Base-by-base conservation (phyloP, 2,888 invertebrate species). In the Eupsilia transversa region DNA sequence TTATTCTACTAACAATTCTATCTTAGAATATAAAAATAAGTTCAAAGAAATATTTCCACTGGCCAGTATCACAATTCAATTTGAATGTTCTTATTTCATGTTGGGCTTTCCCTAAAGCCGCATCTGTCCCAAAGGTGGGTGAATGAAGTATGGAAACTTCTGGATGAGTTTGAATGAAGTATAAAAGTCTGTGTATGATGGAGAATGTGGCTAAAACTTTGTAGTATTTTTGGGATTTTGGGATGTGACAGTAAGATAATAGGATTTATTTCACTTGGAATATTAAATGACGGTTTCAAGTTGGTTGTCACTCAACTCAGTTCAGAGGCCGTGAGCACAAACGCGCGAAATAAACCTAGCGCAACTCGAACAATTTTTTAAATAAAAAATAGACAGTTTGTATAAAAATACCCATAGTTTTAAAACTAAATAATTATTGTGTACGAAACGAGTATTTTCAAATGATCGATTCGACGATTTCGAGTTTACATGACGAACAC, bases 21-120 rank as follows among this genome's bases (percentile, higher is more conserved):
- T 5, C 33, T 12, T 20, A 38, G 10, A 20, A 59, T 3, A 33
- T 12, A 52, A 60, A 52, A 60, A n/a, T 14, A 61, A 46, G 2
- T 33, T 83, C 80, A 86, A 82, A 88, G 77, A 85, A 80, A 84
- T 82, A 82, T 86, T 86, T 83, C 72, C 59, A 68, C 60, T 41
- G 72, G 59, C 80, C 30, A 63, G 79, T 86, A 87, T 86, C 83
- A 84, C 78, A 76, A 88, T 87, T 90, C 87, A 89, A 91, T 91
- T 90, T 86, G 84, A 86, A 87, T 86, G 85, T 74, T 80, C 79
- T 86, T 86, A 84, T 77, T 78, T 76, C 56, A 70, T 79, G 46
- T 72, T 38, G 20, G 30, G 61, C 14, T 35, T 27, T 49, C 27
- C 38, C 2, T 7, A 27, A 56, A 64, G 33, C 23, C 54, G 33